Evolutionary conservation across 2,888 invertebrate genomes (phyloP).

Genomic region (Cordilura impudica): DNA sequence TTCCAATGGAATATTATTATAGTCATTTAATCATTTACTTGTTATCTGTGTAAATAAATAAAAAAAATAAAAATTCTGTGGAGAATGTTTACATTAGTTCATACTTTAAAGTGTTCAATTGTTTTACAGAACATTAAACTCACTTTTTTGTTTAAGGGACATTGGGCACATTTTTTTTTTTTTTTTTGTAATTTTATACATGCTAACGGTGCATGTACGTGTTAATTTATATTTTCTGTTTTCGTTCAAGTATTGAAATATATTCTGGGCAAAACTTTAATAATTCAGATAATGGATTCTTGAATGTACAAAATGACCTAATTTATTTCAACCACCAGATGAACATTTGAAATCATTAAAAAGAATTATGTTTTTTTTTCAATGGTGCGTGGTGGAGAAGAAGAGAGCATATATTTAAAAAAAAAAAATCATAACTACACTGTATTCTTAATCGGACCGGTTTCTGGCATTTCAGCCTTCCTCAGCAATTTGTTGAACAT

Average conservation of each 20-base stretch:
- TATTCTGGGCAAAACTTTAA: constrained; percentile 24
- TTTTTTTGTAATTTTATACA: neutral
- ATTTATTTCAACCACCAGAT: neutral
- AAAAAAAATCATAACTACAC: too few relatives aligned
- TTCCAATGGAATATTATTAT: constrained; percentile 9
- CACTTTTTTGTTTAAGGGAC: neutral
- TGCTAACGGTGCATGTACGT: constrained; percentile 55
- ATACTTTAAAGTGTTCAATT: constrained; percentile 50
- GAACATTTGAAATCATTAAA: too few relatives aligned
- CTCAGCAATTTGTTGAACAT: too few relatives aligned
- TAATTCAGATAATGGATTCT: neutral
- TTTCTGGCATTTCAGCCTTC: too few relatives aligned
- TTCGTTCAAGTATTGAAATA: constrained; percentile 32
- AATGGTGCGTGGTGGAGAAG: too few relatives aligned
- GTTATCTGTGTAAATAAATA: constrained; percentile 19
- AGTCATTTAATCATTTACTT: constrained; percentile 28
- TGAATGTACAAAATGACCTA: neutral
- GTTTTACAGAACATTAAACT: constrained; percentile 54
- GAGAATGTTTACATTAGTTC: constrained; percentile 13
- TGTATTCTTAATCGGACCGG: too few relatives aligned
- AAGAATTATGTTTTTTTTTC: too few relatives aligned
- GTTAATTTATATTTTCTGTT: constrained; percentile 47
- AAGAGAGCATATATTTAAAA: too few relatives aligned
- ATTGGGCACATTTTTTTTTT: neutral
- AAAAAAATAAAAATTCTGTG: neutral